Evolutionary conservation across 2,888 invertebrate genomes (phyloP), one percentile per base, ranked within the genome.

Genomic region (Phaedon cochleariae): DNA sequence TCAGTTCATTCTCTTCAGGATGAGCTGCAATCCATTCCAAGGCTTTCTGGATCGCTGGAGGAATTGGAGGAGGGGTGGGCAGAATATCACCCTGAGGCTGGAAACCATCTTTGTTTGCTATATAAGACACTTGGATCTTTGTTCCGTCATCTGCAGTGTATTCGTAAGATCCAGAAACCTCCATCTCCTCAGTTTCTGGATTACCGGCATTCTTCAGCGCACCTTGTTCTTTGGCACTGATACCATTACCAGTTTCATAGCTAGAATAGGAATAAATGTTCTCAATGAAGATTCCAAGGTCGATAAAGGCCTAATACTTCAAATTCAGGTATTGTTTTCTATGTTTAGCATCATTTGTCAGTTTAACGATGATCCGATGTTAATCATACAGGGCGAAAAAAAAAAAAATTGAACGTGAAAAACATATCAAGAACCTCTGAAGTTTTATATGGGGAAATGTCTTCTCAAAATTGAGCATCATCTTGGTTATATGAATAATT

Each of bases 1-100:
- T 41, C n/a, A n/a, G n/a, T 15, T 9, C 15, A 15, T 41, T 41
- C 15, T 41, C 41, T 74, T 61, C 85, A 82, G 77, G 65, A 37
- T 65, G 62, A 22, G 62, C 65, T 10, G 62, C 86, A 75, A 90
- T 83, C 81, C 87, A 88, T 6, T 89, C 89, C 68, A 90, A 81
- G 41, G 90, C 88, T 67, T 87, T 87, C 76, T 88, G 88, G 70
- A 92, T 92, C 73, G 89, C 91, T 52, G 87, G 85, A 3, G 92
- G 92, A 70, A 92, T 90, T 12, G 92, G 91, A 12, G 92, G 92
- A 5, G 92, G 90, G 9, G 92, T 92, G 7, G 92, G 92, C 41
- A 92, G 83, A 80, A 92, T 92, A 54, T 88, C 90, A 52, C 92
- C 92, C 81, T 86, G 86, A 9, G 90, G 88, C 74, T 88, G 88